phyloP scores from a whole-genome alignment of 2,888 invertebrate genomes.

The Leucania comma region DNA sequence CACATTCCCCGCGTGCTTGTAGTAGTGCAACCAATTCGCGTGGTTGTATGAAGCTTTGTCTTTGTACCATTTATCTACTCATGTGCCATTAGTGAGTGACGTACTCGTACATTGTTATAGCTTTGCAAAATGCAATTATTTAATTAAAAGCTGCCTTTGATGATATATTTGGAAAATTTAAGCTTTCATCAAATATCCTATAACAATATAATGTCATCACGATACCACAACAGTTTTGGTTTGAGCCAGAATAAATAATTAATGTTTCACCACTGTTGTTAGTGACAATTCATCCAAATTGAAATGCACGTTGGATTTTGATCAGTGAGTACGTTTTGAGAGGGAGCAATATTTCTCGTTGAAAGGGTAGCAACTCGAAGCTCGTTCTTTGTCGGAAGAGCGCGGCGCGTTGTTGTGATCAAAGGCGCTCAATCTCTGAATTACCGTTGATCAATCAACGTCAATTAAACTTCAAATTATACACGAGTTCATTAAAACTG shows the following conservation, averaged over 20 bases:
- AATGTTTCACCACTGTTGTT: conserved; percentile 32
- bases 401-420: conserved; percentile 53
- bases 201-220: conserved; percentile 9
- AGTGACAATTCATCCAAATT: conserved; percentile 26
- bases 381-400: conserved; percentile 61
- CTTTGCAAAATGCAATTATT: not conserved
- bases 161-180: conserved; percentile 32
- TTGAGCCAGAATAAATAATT: conserved; percentile 49
- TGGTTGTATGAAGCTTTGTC: too few relatives aligned
- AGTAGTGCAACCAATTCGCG: too few relatives aligned
- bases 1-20: too few relatives aligned
- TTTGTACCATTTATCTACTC: too few relatives aligned
- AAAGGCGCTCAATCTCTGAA: conserved; percentile 57
- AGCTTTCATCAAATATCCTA: conserved; percentile 4
- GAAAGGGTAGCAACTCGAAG: conserved; percentile 52
- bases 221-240: conserved; percentile 40
- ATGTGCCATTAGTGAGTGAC: not conserved
- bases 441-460: conserved; percentile 60
- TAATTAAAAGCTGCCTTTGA: conserved; percentile 6
- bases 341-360: conserved; percentile 52
- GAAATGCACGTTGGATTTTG: conserved; percentile 28
- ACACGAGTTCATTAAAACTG: conserved; percentile 48
- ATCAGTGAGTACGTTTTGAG: conserved; percentile 28
- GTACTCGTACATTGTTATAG: not conserved
- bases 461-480: conserved; percentile 62